A percentile compares a stretch with the other conserved stretches of the same genome.
phyloP scores from a whole-genome alignment of 1,140 invertebrate species.

The Sitophilus oryzae region DNA sequence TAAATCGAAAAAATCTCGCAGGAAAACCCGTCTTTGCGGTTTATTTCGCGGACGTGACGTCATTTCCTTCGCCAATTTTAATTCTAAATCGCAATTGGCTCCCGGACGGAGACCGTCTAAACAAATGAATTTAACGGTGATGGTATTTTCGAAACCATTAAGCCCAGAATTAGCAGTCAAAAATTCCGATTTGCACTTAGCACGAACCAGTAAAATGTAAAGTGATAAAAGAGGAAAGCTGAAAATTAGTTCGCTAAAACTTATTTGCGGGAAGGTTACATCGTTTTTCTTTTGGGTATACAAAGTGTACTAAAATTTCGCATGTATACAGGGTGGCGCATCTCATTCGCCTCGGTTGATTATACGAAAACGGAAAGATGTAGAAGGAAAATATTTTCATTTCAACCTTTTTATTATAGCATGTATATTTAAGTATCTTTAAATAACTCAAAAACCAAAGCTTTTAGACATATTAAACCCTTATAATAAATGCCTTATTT shows the following conservation, averaged over 20 bases:
- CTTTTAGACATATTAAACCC: too few species aligned
- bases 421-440: too few species aligned
- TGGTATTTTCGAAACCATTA: constrained; percentile 19
- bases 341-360: too few species aligned
- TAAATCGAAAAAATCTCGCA: constrained; percentile 12
- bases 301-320: too few species aligned
- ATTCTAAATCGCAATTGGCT: constrained; percentile 9
- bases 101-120: constrained; percentile 3
- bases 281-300: not conserved
- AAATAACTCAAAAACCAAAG: too few species aligned
- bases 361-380: too few species aligned
- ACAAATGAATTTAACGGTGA: constrained; percentile 21
- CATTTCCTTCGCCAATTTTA: constrained; percentile 20
- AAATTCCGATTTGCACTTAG: constrained; percentile 14
- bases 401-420: too few species aligned
- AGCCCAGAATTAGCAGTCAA: constrained; percentile 15
- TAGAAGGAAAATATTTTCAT: too few species aligned
- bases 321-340: too few species aligned
- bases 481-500: too few species aligned
- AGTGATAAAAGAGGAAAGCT: constrained; percentile 12
- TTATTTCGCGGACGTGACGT: constrained; percentile 17
- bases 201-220: constrained; percentile 14
- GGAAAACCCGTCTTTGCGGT: constrained; percentile 4
- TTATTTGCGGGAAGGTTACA: not conserved
- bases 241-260: constrained; percentile 9